Evolutionary conservation across 1,140 invertebrate genomes (phyloP), one percentile per base, ranked within the genome.

Genomic region (Gerris buenoi): DNA sequence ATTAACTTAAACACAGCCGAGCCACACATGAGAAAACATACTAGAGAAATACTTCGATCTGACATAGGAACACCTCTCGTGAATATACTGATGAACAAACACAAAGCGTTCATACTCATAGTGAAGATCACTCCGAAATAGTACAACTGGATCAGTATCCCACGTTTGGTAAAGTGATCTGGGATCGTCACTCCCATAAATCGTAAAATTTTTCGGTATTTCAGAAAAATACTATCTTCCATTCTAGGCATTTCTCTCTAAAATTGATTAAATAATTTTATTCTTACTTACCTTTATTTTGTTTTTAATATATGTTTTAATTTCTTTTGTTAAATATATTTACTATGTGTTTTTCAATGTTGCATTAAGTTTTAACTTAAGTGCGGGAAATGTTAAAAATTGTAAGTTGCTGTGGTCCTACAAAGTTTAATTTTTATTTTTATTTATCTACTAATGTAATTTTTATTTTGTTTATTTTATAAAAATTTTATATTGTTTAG

Each of bases 1-100:
- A 60, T 25, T 60, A 25, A 60, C 22, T 60, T 60, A 60, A 60
- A 60, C 15, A 60, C 58, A 60, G 58, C 58, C 3, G 58, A 60
- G 10, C 3, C 10, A 22, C 15, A 60, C 58, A 60, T 15, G 3
- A 60, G 58, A 60, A 60, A 60, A 22, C 58, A 60, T 22, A 60
- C 58, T 13, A 60, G 23, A 3, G 58, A 60, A 25, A 60, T 60
- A 60, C 58, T 22, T 25, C 23, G 10, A 22, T 60, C 58, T 60
- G 58, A 60, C 15, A 60, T 60, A 5, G 23, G 23, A 3, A 25
- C 58, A 22, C 23, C 22, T 25, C 23, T 60, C 15, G 58, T 25
- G 23, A 60, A 60, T 15, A 60, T 60, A 15, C 15, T 22, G 10
- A 60, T 60, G 23, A 60, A 60, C 5, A 15, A 60, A 22, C 15